phyloP scores from a whole-genome alignment of 2,888 invertebrate species.

The Cryptocephalus moraei region DNA sequence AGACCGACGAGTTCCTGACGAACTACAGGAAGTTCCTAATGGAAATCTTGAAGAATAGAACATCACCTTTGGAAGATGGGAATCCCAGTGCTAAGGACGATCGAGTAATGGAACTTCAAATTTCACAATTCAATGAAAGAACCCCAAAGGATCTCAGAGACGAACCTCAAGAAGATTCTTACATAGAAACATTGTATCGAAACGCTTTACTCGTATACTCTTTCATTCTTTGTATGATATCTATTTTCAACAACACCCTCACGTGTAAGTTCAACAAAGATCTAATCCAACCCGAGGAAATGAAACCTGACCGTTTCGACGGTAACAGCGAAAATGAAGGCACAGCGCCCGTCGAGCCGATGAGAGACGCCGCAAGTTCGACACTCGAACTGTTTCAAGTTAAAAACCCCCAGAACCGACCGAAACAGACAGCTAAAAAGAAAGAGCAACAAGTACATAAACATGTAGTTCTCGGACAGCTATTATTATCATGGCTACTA shows the following conservation, averaged over 20 bases:
- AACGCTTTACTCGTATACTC: slow-evolving; percentile 29
- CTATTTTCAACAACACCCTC: slow-evolving; percentile 23
- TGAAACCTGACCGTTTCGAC: not conserved
- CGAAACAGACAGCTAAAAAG: not conserved
- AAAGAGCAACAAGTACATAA: slow-evolving; percentile 1
- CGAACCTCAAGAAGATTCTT: slow-evolving; percentile 13
- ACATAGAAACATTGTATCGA: slow-evolving; percentile 20
- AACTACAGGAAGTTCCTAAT: slow-evolving; percentile 19
- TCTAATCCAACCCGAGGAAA: not conserved
- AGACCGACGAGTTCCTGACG: slow-evolving; percentile 14
- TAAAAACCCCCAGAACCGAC: not conserved
- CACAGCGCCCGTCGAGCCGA: not conserved
- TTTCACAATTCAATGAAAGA: slow-evolving; percentile 3
- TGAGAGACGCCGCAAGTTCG: slow-evolving; percentile 3
- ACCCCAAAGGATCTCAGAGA: slow-evolving; percentile 8
- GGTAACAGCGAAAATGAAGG: not conserved
- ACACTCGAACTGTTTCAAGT: not conserved
- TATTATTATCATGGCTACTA: slow-evolving; percentile 16
- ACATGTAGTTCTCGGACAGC: slow-evolving; percentile 8
- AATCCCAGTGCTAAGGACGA: not conserved
- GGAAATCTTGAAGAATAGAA: slow-evolving; percentile 18
- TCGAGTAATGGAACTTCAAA: not conserved
- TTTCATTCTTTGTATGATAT: slow-evolving; percentile 27
- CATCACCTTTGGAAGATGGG: not conserved
- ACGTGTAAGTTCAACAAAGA: slow-evolving; percentile 5